A percentile compares a stretch with the other conserved stretches of the same genome.
Evolutionary conservation across 2,888 invertebrate genomes (phyloP).

Genomic region (Eueremaeus valkanovi): DNA sequence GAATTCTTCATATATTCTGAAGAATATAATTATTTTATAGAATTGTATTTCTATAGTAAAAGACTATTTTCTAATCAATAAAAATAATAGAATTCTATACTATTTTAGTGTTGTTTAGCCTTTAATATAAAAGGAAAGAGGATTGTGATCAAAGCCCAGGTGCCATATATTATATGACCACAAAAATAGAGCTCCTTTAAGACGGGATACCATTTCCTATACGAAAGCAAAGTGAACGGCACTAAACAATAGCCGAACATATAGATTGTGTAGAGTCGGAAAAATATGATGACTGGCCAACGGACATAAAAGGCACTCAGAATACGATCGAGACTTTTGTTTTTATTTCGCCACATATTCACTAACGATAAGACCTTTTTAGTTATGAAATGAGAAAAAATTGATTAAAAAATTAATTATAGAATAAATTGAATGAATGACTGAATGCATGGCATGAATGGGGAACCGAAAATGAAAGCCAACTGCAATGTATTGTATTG

Average conservation of each 20-base stretch:
- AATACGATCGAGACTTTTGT: conserved; percentile 22
- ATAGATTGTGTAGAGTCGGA: conserved; percentile 37
- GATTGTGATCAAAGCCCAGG: conserved; percentile 43
- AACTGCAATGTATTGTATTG: too few species aligned
- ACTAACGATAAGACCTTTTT: conserved; percentile 18
- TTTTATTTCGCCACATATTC: conserved; percentile 9
- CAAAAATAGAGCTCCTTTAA: conserved; percentile 43
- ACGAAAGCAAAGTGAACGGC: conserved; percentile 45
- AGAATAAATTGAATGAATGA: background rate
- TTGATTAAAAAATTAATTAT: background rate
- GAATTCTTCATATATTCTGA: too few species aligned
- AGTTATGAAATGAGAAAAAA: background rate
- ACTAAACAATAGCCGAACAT: conserved; percentile 46
- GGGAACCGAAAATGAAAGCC: background rate
- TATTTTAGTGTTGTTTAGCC: conserved; percentile 11
- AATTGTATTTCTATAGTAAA: too few species aligned
- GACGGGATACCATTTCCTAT: conserved; percentile 41
- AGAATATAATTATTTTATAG: too few species aligned
- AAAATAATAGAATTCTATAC: background rate
- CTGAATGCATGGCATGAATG: background rate
- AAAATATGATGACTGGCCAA: conserved; percentile 36
- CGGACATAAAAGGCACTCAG: conserved; percentile 34
- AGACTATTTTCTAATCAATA: too few species aligned
- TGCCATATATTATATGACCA: conserved; percentile 45
- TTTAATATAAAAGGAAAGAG: background rate